phyloP scores from a whole-genome alignment of 2,113 vertebrate genomes.

The Platanista minor region DNA sequence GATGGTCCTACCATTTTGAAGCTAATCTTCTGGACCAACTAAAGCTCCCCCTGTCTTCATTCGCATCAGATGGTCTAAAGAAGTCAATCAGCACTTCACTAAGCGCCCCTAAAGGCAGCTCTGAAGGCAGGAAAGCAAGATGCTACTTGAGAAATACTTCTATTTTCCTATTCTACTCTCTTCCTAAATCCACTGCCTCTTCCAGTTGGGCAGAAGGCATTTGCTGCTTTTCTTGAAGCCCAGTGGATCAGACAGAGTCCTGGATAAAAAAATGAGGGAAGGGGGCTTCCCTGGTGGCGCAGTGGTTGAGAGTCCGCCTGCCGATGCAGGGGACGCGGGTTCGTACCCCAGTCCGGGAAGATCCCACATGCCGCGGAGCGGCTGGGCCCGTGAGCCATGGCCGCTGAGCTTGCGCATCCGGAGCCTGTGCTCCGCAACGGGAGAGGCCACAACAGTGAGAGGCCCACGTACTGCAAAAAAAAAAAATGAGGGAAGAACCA shows the following conservation, averaged over 20 bases:
- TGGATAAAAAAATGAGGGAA: background rate
- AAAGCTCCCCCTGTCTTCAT: background rate
- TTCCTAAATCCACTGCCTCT: background rate
- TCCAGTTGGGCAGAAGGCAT: background rate
- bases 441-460: too few species aligned
- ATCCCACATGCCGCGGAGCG: too few species aligned
- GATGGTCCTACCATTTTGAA: background rate
- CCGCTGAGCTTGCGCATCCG: too few species aligned
- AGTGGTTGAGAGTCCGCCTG: too few species aligned
- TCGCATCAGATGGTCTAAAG: background rate
- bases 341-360: too few species aligned
- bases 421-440: too few species aligned
- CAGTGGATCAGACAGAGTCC: background rate
- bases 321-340: too few species aligned
- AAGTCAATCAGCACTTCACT: fast-evolving
- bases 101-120: too few species aligned
- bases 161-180: fast-evolving
- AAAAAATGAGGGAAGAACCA: background rate
- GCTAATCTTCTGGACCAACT: background rate
- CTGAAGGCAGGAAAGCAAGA: background rate
- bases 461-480: too few species aligned
- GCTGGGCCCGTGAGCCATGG: too few species aligned
- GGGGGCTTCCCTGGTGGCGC: too few species aligned
- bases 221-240: background rate
- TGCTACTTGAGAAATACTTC: too few species aligned